Base-by-base conservation (phyloP, 2,113 vertebrate genomes). In the Zosterops borbonicus region DNA sequence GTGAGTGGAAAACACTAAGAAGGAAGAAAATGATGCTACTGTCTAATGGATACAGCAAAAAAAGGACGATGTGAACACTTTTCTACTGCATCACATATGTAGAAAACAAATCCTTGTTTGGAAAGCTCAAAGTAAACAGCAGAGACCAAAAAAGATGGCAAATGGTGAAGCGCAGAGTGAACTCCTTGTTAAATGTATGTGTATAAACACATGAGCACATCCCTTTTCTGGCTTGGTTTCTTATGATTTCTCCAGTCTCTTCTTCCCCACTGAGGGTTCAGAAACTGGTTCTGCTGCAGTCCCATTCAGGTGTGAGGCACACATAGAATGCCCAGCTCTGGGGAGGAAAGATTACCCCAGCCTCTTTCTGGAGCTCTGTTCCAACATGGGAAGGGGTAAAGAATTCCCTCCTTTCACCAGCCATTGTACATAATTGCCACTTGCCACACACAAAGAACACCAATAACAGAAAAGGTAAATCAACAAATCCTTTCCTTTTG, bases 181-280 rank as follows among this genome's bases (percentile, higher is more conserved):
- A n/a, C 8, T 56, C 55, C 1, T 50, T 75, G 35, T 56, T 53
- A 55, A 60, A 31, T 3, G 3, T n/a, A 31, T 5, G 12, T 33
- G 9, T 58, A 14, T 21, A 28, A 81, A 73, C 11, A 41, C 18
- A 25, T 0, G 2, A 64, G 23, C 15, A 81, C 7, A 8, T 42
- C 12, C 10, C 18, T 11, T 1, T 47, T 56, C 53, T 68, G 35
- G 11, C 6, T 22, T 73, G 25, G 15, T 29, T 86, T 83, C 28
- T 52, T 56, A n/a, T 1, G 1, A 76, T 35, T 80, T 76, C 41
- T 73, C 64, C 52, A 24, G 15, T 59, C 27, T 84, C 18, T 31
- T 59, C 56, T 67, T 83, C 24, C 27, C 7, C 0, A 0, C 0
- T 21, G 20, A 10, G 56, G 27, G 6, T 65, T 33, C 5, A 12